Evolutionary conservation across 1,140 invertebrate species (phyloP), one percentile per base, ranked within the genome.

Genomic region (Eurosta solidaginis): DNA sequence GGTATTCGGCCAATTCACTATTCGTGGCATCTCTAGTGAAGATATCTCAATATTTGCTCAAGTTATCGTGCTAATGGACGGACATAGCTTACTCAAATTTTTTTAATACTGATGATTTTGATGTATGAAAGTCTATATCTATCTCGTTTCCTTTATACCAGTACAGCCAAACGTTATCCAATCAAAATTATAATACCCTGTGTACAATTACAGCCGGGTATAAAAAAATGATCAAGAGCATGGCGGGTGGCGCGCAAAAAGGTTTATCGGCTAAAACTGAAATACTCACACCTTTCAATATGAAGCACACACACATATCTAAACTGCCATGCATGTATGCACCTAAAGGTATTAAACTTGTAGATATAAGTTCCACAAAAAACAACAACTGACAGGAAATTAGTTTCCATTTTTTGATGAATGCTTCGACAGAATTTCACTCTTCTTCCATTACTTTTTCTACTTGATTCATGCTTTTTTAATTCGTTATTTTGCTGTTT

Each of bases 401-500:
- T 85, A 85, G 84, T 85, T 85, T 85, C 84, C 84, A 85, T 85
- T 85, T 85, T 85, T 85, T 85, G 84, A 85, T 85, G 84, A 85
- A 85, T 85, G 84, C 84, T 83, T 84, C 84, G 83, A 85, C 84
- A 85, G 84, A 82, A 85, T 85, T 85, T 84, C 84, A 14, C n/a
- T n/a, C 75, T 68, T 75, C 73, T 75, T 49, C 44, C 40, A 45
- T 14, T 5, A 36, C n/a, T 42, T 29, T 29, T 33, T 5, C 33
- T 10, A 29, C 27, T 33, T 27, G 42, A 45, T 49, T 74, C 44
- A n/a, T 20, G 6, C 27, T 68, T 68, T 68, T 42, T 17, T 68
- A 10, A 47, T 10, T n/a, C n/a, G n/a, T n/a, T 54, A 20, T 25
- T 12, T 3, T 68, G n/a, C 33, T 59, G 14, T 59, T 68, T 40